Evolutionary conservation across 2,888 invertebrate genomes (phyloP), one percentile per base, ranked within the genome.

Genomic region (Zygaena filipendulae): DNA sequence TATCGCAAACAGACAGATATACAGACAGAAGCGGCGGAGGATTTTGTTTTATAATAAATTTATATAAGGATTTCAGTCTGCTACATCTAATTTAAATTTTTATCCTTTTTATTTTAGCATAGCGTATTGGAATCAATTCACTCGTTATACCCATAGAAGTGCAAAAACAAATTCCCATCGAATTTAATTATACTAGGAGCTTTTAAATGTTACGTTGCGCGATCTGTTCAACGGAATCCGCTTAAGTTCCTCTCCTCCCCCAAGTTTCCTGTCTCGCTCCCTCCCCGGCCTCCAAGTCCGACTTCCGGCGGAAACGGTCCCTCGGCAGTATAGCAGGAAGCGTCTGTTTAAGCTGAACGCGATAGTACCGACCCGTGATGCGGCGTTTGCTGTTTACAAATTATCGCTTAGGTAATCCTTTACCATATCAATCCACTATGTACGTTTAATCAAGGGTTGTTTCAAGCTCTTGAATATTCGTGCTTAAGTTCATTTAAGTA

Each of bases 291-390:
- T 32, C 50, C 32, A 25, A 49, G 46, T 54, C 59, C 54, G 52
- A 52, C 38, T 45, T 62, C 61, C 62, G 49, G 38, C 48, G 62
- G 63, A 67, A 62, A 55, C 55, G 49, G 52, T 53, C 52, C 59
- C 59, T 48, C 47, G 50, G 47, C 36, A 45, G 45, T 43, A 38
- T 35, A 47, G 48, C 45, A 57, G 63, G 64, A 62, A 61, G 44
- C 54, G 44, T 47, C 56, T 47, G 55, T 51, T 57, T 54, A 53
- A 57, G 54, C 52, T 49, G 52, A 40, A 44, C 48, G 52, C 47
- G 58, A 59, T 60, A 56, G 40, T 40, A 36, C 30, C 27, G 32
- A 37, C 38, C 38, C 43, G n/a, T n/a, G n/a, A n/a, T n/a, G n/a
- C n/a, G n/a, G 41, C 32, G 45, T 46, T 43, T 47, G 49, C 53